These are phyloP conservation scores for Copidosoma floridanum DNA, from an alignment of 1,140 invertebrate species.

Conservation along the genomic window DNA sequence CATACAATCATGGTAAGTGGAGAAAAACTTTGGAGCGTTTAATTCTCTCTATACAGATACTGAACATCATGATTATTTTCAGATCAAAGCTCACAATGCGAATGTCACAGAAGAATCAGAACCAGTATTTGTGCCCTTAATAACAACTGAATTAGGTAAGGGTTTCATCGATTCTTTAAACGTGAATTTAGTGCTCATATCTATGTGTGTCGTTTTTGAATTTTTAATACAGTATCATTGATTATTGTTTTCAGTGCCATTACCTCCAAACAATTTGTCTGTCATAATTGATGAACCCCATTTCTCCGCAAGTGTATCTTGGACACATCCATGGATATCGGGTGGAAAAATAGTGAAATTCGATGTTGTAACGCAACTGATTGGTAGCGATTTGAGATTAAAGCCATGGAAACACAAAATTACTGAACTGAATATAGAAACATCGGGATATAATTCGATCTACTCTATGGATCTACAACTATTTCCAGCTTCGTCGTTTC, in stretches of 20 bases:
- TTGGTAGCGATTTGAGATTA: conserved; percentile 10
- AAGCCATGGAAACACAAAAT: neutral
- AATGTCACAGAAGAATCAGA: conserved; percentile 19
- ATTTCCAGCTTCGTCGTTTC: conserved; percentile 28
- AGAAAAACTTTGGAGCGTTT: too few relatives aligned
- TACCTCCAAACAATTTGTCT: too few relatives aligned
- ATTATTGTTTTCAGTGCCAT: too few relatives aligned
- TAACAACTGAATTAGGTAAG: conserved; percentile 5
- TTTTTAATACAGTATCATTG: too few relatives aligned
- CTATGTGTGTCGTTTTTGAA: too few relatives aligned
- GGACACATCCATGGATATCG: conserved; percentile 34
- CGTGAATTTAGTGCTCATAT: too few relatives aligned
- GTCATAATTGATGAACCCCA: too few relatives aligned
- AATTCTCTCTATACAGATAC: too few relatives aligned
- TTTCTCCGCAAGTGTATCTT: too few relatives aligned
- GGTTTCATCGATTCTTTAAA: neutral
- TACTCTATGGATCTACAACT: conserved; percentile 27
- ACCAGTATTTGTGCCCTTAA: neutral
- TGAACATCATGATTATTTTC: neutral
- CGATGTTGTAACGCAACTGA: neutral
- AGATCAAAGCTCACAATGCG: conserved; percentile 29
- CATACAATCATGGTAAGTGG: conserved; percentile 21
- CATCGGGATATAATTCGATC: too few relatives aligned
- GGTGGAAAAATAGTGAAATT: conserved; percentile 22
- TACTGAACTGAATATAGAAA: neutral